A percentile compares a stretch with the other conserved stretches of the same genome.
These are phyloP conservation scores for Oreortyx pictus DNA, from an alignment of 2,797 vertebrate species.

Conservation along the genomic window DNA sequence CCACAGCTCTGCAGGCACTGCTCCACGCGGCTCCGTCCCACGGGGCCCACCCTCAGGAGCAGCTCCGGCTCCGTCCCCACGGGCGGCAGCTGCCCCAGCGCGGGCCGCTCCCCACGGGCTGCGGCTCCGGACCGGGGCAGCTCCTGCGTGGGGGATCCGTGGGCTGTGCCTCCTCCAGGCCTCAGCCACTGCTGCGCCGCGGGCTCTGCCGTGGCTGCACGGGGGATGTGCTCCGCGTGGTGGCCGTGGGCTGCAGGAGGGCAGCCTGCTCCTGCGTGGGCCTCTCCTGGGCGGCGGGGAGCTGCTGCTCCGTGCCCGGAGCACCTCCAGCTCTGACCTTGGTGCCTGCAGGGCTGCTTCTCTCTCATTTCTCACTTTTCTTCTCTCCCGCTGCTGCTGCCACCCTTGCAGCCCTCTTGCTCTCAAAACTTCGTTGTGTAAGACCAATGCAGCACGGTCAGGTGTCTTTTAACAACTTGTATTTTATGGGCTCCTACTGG, in stretches of 20 bases:
- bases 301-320: neutral
- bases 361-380: neutral
- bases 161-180: neutral
- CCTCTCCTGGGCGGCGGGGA: no score
- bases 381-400: neutral
- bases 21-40: neutral
- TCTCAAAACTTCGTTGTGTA: neutral
- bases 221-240: neutral
- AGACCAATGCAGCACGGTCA: neutral
- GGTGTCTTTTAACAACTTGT: neutral
- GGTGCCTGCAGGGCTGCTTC: neutral
- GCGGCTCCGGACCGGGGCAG: neutral
- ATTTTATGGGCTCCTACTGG: neutral
- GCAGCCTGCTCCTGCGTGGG: neutral
- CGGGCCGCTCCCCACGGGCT: neutral
- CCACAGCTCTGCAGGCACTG: neutral
- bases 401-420: neutral
- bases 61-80: neutral
- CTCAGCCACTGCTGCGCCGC: neutral
- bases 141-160: neutral
- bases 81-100: neutral
- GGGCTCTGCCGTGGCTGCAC: neutral
- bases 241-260: neutral
- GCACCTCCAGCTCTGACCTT: neutral
- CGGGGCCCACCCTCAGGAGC: neutral